phyloP scores from a whole-genome alignment of 2,797 vertebrate genomes.

The Scolopax rusticola region DNA sequence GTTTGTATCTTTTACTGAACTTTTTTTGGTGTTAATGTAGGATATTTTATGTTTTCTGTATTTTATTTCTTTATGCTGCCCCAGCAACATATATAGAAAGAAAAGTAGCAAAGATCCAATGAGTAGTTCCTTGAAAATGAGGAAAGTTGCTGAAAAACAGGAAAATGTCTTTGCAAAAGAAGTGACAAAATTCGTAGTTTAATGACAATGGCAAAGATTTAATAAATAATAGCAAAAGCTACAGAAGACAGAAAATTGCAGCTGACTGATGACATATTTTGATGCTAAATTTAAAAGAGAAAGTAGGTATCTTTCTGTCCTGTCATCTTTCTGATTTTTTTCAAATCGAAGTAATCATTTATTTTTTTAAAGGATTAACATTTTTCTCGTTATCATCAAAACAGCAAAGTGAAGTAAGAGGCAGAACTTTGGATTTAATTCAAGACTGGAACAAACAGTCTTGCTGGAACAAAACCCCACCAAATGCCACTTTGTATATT shows the following conservation, averaged over 20 bases:
- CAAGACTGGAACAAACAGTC: neutral
- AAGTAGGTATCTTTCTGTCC: neutral
- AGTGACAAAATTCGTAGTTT: neutral
- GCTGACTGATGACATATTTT: neutral
- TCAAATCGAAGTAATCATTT: neutral
- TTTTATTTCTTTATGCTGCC: neutral
- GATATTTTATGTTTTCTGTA: neutral
- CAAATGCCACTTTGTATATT: neutral
- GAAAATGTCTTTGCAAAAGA: neutral
- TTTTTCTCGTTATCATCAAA: neutral
- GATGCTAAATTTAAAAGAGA: conserved; percentile 11
- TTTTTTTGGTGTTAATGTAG: neutral
- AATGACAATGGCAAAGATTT: neutral
- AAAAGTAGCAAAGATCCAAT: neutral
- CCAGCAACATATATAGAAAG: neutral
- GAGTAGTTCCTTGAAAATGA: neutral
- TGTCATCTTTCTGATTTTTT: neutral
- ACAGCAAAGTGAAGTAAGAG: neutral
- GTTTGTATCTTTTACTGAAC: neutral
- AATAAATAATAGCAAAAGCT: neutral
- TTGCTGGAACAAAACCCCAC: neutral
- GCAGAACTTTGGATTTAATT: neutral
- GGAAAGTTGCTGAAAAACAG: neutral
- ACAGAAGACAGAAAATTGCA: neutral
- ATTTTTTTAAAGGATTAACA: neutral